Percentiles rank a stretch among this genome's conserved stretches.
Evolutionary conservation across 2,888 invertebrate genomes (phyloP).

Genomic region (Perdita meconis): DNA sequence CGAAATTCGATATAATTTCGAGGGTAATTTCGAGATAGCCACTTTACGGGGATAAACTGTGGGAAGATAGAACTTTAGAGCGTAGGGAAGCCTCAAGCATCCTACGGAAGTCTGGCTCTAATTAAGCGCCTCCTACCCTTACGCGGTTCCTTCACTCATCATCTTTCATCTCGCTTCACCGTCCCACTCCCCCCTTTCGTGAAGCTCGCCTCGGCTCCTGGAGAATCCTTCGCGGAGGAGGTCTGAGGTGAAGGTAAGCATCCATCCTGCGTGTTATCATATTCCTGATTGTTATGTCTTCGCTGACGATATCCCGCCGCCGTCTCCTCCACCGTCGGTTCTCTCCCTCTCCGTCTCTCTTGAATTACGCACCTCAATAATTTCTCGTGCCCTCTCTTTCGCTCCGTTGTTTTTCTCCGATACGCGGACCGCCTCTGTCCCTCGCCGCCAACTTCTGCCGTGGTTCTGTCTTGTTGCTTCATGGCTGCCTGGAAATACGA

Average conservation of each 20-base stretch:
- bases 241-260: slow-evolving; percentile 79
- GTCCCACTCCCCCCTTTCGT: slow-evolving; percentile 48
- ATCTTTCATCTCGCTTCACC: slow-evolving; percentile 77
- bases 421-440: slow-evolving; percentile 22
- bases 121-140: slow-evolving; percentile 81
- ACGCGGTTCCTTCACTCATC: slow-evolving; percentile 80
- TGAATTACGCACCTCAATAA: slow-evolving; percentile 45
- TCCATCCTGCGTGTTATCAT: slow-evolving; percentile 82
- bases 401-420: slow-evolving; percentile 29
- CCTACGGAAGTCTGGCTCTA: slow-evolving; percentile 84
- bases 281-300: slow-evolving; percentile 83
- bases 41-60: slow-evolving; percentile 82
- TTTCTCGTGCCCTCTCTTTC: slow-evolving; percentile 26
- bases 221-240: slow-evolving; percentile 70
- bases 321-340: slow-evolving; percentile 47
- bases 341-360: slow-evolving; percentile 29
- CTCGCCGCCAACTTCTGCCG: slow-evolving; percentile 27
- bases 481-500: slow-evolving; percentile 79
- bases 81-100: slow-evolving; percentile 82
- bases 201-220: slow-evolving; percentile 59
- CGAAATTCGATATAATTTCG: slow-evolving; percentile 77
- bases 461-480: slow-evolving; percentile 74
- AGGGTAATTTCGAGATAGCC: slow-evolving; percentile 80
- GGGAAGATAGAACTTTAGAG: slow-evolving; percentile 80
- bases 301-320: slow-evolving; percentile 68